Base-by-base conservation (phyloP, 1,140 invertebrate species). In the Lepidostoma basale region DNA sequence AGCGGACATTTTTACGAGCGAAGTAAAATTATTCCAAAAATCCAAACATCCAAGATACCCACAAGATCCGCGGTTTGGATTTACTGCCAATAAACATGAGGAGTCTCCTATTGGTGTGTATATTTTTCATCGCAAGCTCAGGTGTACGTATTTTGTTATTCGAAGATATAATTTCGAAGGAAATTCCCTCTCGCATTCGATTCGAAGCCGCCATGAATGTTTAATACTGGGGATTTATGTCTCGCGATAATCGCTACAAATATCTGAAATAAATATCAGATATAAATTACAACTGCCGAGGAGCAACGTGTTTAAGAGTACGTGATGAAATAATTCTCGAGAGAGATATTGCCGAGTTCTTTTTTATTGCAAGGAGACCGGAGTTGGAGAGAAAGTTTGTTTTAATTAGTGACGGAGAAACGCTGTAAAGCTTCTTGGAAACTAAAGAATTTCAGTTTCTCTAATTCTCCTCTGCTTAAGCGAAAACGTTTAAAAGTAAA, bases 21-120 rank as follows among this genome's bases (percentile, higher is more conserved):
- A 49, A 49, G 25, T 49, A 49, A 49, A 49, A 49, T 22, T 23
- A 23, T 23, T 3, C 44, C 45, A 5, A 22, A 5, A 49, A 49
- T 23, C 45, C 45, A 49, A 23, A 49, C 45, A 49, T 5, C 6
- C 45, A 18, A 18, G 20, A 49, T 22, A 10, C 22, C 18, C 45
- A 22, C 45, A 18, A 49, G 20, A 49, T 49, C 45, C 45, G n/a
- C 28, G n/a, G 16, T 56, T n/a, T 9, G 63, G 68, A 70, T 70
- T 70, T 70, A 70, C 68, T 66, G 58, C 63, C 68, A 70, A 70
- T 70, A 70, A 70, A 70, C 62, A 67, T 66, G 59, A 70, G 40
- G 54, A 54, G 49, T 58, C 64, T 62, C 49, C 63, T 62, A 66
- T 70, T 70, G 62, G 59, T 58, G 68, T 58, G 54, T 70, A 54